These are phyloP conservation scores for Morpho helenor DNA, from an alignment of 2,888 invertebrate species.

Conservation along the genomic window DNA sequence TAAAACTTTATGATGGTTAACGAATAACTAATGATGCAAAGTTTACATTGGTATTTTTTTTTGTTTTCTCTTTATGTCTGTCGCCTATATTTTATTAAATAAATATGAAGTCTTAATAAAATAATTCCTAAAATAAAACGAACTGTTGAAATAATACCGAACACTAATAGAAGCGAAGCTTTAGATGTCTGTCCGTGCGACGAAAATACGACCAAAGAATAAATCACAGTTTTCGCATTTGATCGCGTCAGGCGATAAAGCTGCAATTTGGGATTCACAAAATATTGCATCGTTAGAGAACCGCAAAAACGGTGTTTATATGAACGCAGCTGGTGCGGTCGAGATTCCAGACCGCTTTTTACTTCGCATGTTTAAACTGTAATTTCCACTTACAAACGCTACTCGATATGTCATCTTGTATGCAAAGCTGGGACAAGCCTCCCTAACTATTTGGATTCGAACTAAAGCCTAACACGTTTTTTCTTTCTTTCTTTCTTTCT, in stretches of 20 bases:
- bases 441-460: too few species aligned
- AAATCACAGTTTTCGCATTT: slow-evolving; percentile 45
- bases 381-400: background rate
- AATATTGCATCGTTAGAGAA: slow-evolving; percentile 33
- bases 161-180: background rate
- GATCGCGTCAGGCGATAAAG: slow-evolving; percentile 54
- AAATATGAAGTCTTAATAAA: too few species aligned
- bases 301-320: slow-evolving; percentile 26
- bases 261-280: slow-evolving; percentile 55
- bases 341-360: slow-evolving; percentile 22
- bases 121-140: too few species aligned
- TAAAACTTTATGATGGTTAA: too few species aligned
- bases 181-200: slow-evolving; percentile 14
- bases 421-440: too few species aligned
- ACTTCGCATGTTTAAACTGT: slow-evolving; percentile 2
- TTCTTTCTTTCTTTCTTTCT: too few species aligned
- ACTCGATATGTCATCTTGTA: background rate
- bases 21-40: too few species aligned
- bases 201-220: slow-evolving; percentile 31
- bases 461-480: too few species aligned
- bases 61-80: too few species aligned
- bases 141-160: too few species aligned
- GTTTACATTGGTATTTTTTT: too few species aligned
- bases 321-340: slow-evolving; percentile 24
- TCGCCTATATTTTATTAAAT: too few species aligned